phyloP scores from a whole-genome alignment of 2,888 invertebrate species.

The Cataglyphis rosenhaueri region DNA sequence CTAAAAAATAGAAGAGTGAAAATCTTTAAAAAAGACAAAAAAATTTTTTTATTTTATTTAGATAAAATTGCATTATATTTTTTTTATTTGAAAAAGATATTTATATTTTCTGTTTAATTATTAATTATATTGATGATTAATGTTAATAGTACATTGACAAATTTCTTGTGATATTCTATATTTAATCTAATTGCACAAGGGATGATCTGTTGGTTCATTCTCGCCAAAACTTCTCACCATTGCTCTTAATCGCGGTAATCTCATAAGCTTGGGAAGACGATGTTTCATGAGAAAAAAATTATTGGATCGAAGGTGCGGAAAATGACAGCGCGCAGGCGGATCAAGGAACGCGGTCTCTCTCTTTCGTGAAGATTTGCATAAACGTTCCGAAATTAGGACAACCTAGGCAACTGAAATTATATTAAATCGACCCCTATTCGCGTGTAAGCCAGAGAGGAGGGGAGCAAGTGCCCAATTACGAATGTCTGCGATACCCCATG shows the following conservation, averaged over 20 bases:
- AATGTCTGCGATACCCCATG: slow-evolving; percentile 56
- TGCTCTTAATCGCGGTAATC: slow-evolving; percentile 63
- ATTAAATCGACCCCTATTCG: slow-evolving; percentile 68
- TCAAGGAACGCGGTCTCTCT: slow-evolving; percentile 53
- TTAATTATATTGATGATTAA: background rate
- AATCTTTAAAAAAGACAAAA: background rate
- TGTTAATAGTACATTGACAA: slow-evolving; percentile 6
- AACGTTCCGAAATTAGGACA: slow-evolving; percentile 70
- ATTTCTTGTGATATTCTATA: background rate
- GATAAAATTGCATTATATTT: background rate
- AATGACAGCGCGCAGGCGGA: slow-evolving; percentile 27
- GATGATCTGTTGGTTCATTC: slow-evolving; percentile 28
- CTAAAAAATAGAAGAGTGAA: background rate
- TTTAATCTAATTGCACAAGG: slow-evolving; percentile 24
- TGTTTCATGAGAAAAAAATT: slow-evolving; percentile 57
- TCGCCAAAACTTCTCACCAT: slow-evolving; percentile 13
- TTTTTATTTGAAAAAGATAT: background rate
- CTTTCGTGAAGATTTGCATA: slow-evolving; percentile 65
- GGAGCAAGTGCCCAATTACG: slow-evolving; percentile 69
- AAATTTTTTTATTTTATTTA: background rate
- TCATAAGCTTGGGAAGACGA: slow-evolving; percentile 53
- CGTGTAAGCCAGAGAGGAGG: slow-evolving; percentile 53
- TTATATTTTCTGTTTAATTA: background rate
- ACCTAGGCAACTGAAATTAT: slow-evolving; percentile 65
- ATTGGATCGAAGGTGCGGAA: slow-evolving; percentile 45